phyloP scores from a whole-genome alignment of 2,113 vertebrate genomes.

The Scomber scombrus region DNA sequence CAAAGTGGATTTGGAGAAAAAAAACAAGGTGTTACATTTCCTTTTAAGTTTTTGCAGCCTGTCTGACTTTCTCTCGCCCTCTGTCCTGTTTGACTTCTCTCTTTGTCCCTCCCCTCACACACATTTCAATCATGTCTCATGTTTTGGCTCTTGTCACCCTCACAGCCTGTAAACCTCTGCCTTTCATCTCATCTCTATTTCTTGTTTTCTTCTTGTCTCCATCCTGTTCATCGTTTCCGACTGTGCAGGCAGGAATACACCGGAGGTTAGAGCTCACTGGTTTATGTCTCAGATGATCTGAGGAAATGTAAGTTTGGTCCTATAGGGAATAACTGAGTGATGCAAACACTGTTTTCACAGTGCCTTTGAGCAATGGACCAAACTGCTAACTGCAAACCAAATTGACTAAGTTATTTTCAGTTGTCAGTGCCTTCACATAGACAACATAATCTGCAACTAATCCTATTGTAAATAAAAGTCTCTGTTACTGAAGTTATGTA shows the following conservation, averaged over 20 bases:
- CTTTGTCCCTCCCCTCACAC: not conserved
- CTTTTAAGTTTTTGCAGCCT: conserved; percentile 35
- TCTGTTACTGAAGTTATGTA: not conserved
- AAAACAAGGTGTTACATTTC: conserved; percentile 38
- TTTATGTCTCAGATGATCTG: not conserved
- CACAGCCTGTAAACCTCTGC: not conserved
- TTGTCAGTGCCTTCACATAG: too few species aligned
- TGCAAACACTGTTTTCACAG: not conserved
- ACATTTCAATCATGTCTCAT: not conserved
- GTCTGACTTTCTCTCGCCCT: not conserved
- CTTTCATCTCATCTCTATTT: conserved; percentile 24
- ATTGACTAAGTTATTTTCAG: not conserved
- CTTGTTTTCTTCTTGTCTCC: conserved; percentile 19
- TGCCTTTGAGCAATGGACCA: not conserved
- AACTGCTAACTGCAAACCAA: too few species aligned
- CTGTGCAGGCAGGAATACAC: not conserved
- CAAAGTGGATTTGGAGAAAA: conserved; percentile 24
- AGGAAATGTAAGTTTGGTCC: conserved; percentile 2
- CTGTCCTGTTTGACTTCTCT: not conserved
- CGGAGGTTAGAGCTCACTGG: conserved; percentile 19
- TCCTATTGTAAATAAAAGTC: not conserved
- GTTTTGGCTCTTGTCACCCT: not conserved
- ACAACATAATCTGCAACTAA: not conserved
- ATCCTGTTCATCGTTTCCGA: conserved; percentile 13
- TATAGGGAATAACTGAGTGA: not conserved